Base-by-base conservation (phyloP, 1,140 invertebrate genomes). In the Pseudobourletiella spinata region DNA sequence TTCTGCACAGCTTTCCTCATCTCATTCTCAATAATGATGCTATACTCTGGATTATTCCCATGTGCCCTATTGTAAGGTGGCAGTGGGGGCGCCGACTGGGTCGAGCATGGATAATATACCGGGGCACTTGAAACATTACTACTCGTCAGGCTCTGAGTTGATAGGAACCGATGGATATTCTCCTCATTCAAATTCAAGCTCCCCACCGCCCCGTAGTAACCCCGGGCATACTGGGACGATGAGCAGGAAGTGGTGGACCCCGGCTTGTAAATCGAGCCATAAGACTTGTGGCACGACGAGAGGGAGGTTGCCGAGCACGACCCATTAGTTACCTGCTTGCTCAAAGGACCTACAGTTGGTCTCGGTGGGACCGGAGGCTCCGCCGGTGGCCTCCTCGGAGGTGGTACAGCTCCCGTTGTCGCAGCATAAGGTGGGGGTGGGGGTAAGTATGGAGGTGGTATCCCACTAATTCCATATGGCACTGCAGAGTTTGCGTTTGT, bases 391-490 rank as follows among this genome's bases (percentile, higher is more conserved):
- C n/a, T n/a, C 24, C n/a, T 11, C 3, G 55, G 55, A 48, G 28
- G 29, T 6, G 22, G 22, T 2, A 25, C 29, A 15, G 20, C 63
- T 29, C 70, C 66, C n/a, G 68, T 59, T 46, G 71, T 71, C 0
- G 72, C 64, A 20, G 73, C 72, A 54, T 72, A 72, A 8, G 72
- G 71, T 39, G 83, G 83, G 26, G 78, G 82, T 74, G 85, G 86
- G 56, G 78, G 76, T 16, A 82, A 76, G 65, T 81, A 82, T 3
- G 80, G 78, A 2, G 80, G 79, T 0, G 80, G 79, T 39, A 66
- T 63, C n/a, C 63, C 61, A 59, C 39, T 61, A 32, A 54, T 42
- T 18, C 35, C 46, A 54, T 61, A 61, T 3, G 39, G 15, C 16
- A 6, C 30, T 52, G 25, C 30, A 52, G n/a, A 26, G 26, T 43